Base-by-base conservation (phyloP, 1,140 invertebrate genomes). In the Drosophila trapezifrons region DNA sequence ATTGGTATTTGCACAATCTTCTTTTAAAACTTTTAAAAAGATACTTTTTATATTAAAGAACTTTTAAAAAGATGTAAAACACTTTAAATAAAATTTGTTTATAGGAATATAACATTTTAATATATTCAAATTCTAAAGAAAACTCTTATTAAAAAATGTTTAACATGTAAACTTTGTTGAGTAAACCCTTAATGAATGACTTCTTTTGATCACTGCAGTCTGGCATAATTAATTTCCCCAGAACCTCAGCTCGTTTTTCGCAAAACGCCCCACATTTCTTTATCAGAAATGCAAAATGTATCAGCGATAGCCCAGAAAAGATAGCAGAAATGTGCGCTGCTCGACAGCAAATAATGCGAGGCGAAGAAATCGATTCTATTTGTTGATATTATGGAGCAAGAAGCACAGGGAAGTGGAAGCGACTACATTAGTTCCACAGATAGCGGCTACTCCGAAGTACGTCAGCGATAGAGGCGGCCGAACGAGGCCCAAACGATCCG, bases 221-320 rank as follows among this genome's bases (percentile, higher is more conserved):
- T 42, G 37, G 35, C 25, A 9, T 56, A 37, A 20, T 22, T 13
- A 43, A 27, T 71, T 57, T 57, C 9, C 35, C 18, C 35, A 56
- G 64, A 69, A 69, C 6, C 59, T n/a, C 20, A 22, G 22, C 22
- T 22, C 22, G 22, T 22, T 18, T 52, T 43, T 12, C 22, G 58
- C 64, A 40, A 46, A 45, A 27, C 56, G 18, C 32, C 12, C 9
- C 29, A 38, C 4, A 10, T 40, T 46, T 54, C 65, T 64, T 75
- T 74, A 75, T 75, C 70, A 49, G 60, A 74, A 76, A 67, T 76
- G 72, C 62, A 67, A 76, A 76, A 76, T 76, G 42, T 76, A 76
- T 76, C 73, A 76, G 55, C 73, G 55, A 76, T 76, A 55, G 29
- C 35, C 55, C 17, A 17, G 40, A 42, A 76, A 72, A 66, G 73